Percentiles rank a stretch among this genome's conserved stretches.
Conservation (phyloP, 2,888 invertebrate genomes). For the Oligia fasciuncula region DNA sequence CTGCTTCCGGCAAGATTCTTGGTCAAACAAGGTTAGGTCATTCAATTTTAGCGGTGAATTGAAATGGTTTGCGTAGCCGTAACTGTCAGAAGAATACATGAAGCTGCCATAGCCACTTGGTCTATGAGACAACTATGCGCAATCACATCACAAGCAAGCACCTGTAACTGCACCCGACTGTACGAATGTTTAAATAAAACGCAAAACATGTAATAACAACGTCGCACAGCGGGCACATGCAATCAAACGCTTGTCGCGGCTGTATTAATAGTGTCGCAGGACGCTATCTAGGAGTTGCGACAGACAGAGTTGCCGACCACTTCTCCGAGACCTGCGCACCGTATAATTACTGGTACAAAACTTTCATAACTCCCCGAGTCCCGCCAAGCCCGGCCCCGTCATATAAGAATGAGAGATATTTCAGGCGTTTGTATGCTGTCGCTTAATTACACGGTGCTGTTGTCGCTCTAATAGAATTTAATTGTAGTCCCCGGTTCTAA, state of each 20-base stretch:
- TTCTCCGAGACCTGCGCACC: constrained; percentile 65
- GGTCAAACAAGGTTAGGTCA: background rate
- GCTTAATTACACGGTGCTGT: constrained; percentile 84
- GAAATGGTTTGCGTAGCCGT: background rate
- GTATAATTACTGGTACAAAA: constrained; percentile 85
- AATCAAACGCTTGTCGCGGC: constrained; percentile 83
- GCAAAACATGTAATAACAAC: constrained; percentile 78
- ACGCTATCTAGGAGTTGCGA: constrained; percentile 77
- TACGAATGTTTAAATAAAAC: constrained; percentile 62
- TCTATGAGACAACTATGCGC: background rate
- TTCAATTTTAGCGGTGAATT: background rate
- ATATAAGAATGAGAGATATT: constrained; percentile 87
- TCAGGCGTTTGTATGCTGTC: constrained; percentile 82
- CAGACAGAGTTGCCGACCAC: constrained; percentile 63
- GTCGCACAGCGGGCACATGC: constrained; percentile 76
- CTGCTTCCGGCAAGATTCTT: background rate
- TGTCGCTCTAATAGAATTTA: constrained; percentile 87
- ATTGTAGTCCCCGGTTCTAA: constrained; percentile 77
- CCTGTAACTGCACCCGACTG: constrained; percentile 44
- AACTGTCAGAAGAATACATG: background rate
- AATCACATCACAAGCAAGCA: background rate
- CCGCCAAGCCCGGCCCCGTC: constrained; percentile 69
- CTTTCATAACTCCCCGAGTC: constrained; percentile 80
- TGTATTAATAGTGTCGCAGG: constrained; percentile 81
- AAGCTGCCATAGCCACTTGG: background rate